Evolutionary conservation across 2,113 vertebrate genomes (phyloP).

Genomic region (Astur gentilis): DNA sequence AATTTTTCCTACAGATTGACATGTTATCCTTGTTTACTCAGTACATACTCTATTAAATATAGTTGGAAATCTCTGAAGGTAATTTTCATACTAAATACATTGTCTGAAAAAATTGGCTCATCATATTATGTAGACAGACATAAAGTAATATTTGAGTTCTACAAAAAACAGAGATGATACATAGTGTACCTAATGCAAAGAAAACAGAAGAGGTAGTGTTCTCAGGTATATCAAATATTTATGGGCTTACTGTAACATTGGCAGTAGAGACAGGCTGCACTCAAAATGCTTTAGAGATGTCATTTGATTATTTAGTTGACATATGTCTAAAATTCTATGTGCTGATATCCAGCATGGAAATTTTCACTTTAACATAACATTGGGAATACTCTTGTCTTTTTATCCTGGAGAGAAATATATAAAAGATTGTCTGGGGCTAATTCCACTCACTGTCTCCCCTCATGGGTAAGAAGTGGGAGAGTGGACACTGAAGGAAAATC

Average conservation of each 20-base stretch:
- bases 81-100: background rate
- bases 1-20: background rate
- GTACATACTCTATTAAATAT: background rate
- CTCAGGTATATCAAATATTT: constrained; percentile 13
- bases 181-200: background rate
- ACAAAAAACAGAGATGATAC: background rate
- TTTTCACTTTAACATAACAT: background rate
- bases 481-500: background rate
- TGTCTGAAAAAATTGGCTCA: background rate
- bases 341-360: background rate
- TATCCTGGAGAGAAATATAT: background rate
- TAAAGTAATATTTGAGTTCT: background rate
- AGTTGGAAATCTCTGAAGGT: background rate
- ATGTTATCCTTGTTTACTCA: background rate
- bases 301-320: background rate
- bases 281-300: background rate
- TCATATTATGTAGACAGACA: background rate
- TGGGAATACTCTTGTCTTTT: background rate
- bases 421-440: background rate
- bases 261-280: background rate
- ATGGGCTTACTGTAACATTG: background rate
- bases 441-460: background rate
- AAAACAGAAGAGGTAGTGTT: background rate
- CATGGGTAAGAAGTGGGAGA: background rate
- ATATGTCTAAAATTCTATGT: background rate